Base-by-base conservation (phyloP, 2,797 vertebrate species). In the Pempheris klunzingeri region DNA sequence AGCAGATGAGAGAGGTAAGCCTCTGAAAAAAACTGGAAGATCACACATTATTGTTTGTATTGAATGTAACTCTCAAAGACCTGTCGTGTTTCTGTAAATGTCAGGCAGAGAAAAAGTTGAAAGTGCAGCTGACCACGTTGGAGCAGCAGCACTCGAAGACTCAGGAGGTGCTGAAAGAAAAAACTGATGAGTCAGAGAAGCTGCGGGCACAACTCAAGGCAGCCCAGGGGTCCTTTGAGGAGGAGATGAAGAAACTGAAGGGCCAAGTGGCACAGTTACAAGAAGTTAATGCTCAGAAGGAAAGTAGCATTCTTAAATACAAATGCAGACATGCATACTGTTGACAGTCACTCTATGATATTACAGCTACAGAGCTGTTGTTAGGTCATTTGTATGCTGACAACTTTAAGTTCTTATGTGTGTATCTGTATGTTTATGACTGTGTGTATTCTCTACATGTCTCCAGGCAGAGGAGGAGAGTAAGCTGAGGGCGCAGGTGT, bases 381-480 rank as follows among this genome's bases (percentile, higher is more conserved):
- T 68, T 0, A 61, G 57, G 28, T 3, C 12, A 11, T 28, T 15
- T 41, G 11, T 47, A 13, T 14, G 28, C 20, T 38, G n/a, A 3
- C 17, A 32, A 22, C 13, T 10, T 54, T 13, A 17, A 8, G 53
- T 8, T n/a, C n/a, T n/a, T n/a, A n/a, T n/a, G n/a, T n/a, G n/a
- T n/a, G n/a, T n/a, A n/a, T n/a, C n/a, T 38, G n/a, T 32, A 3
- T 49, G 8, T 78, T 43, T 30, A 3, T 66, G 2, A 36, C 24
- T 47, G 9, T 66, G 5, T 71, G 15, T 12, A 1, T 80, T 55
- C 75, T 28, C 63, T 46, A 32, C 6, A 32, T 38, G 1, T 71
- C n/a, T 83, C 17, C 90, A 99, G 98, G 92, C 91, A 73, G 96
- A 97, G 59, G 94, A 96, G 81, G 96, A 97, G 89, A 92, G 82